Percentiles rank a stretch among this genome's conserved stretches.
Evolutionary conservation across 2,797 vertebrate species (phyloP).

Genomic region (Syngnathus acus): DNA sequence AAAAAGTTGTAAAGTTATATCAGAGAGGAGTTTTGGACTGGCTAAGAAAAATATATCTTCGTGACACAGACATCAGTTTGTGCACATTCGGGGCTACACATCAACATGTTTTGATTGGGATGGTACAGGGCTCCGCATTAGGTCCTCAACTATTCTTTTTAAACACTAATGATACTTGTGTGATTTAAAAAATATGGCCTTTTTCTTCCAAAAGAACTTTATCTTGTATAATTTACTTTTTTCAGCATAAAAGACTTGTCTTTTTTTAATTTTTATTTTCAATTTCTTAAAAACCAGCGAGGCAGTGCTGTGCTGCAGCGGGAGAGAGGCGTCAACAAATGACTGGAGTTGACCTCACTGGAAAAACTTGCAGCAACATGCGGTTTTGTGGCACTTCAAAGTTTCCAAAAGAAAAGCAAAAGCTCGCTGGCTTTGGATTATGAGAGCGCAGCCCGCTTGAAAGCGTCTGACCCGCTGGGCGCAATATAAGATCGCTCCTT

Average conservation of each 20-base stretch:
- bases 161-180: too few species aligned
- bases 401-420: slow-evolving; percentile 42
- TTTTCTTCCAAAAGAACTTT: too few species aligned
- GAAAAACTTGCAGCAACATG: neutral
- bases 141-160: too few species aligned
- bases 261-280: too few species aligned
- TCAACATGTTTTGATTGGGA: too few species aligned
- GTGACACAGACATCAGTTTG: too few species aligned
- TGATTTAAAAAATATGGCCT: too few species aligned
- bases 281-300: neutral
- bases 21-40: too few species aligned
- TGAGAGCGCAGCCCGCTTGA: slow-evolving; percentile 77
- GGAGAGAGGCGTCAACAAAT: slow-evolving; percentile 34
- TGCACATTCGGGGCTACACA: too few species aligned
- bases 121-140: too few species aligned
- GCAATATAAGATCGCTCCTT: slow-evolving; percentile 79
- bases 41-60: too few species aligned
- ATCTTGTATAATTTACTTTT: neutral
- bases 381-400: slow-evolving; percentile 51
- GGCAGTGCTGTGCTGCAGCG: slow-evolving; percentile 26
- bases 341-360: slow-evolving; percentile 5
- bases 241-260: neutral
- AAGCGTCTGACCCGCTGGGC: slow-evolving; percentile 78
- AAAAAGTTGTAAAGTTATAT: too few species aligned
- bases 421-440: slow-evolving; percentile 61